Percentiles rank a stretch among this genome's conserved stretches.
Conservation (phyloP, 2,797 vertebrate genomes). For the Loriculus beryllinus region DNA sequence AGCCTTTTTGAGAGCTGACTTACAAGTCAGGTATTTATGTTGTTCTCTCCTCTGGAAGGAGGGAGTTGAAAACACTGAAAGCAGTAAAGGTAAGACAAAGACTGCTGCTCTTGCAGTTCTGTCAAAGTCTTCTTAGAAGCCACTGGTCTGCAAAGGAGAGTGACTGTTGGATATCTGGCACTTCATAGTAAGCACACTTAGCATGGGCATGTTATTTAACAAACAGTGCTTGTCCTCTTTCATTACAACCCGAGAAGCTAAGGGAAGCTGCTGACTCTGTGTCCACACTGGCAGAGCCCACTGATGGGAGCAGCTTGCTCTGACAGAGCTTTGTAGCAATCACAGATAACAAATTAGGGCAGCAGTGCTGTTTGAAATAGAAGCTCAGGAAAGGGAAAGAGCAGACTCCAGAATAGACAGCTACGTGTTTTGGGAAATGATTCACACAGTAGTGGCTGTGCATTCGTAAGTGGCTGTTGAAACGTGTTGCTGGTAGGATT, state of each 20-base stretch:
- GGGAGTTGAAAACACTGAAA: not conserved
- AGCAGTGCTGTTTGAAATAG: not conserved
- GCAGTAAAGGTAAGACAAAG: not conserved
- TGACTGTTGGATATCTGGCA: not conserved
- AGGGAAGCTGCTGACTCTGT: not conserved
- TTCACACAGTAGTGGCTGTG: not conserved
- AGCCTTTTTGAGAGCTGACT: not conserved
- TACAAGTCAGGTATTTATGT: not conserved
- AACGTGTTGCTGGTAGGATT: conserved; percentile 61
- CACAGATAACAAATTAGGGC: not conserved
- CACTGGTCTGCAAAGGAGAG: rapidly evolving
- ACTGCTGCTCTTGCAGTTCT: not conserved
- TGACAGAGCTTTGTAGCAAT: not conserved
- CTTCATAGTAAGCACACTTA: not conserved
- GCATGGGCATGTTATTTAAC: not conserved
- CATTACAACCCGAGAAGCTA: not conserved
- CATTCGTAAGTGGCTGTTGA: conserved; percentile 67
- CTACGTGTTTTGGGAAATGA: conserved; percentile 37
- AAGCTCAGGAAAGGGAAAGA: not conserved
- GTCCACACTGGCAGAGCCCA: not conserved
- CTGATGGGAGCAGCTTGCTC: conserved; percentile 12
- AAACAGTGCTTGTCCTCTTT: not conserved
- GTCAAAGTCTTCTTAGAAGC: not conserved
- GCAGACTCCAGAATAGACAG: conserved; percentile 1
- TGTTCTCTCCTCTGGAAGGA: not conserved